Evolutionary conservation across 2,113 vertebrate species (phyloP).

Genomic region (Channa argus): DNA sequence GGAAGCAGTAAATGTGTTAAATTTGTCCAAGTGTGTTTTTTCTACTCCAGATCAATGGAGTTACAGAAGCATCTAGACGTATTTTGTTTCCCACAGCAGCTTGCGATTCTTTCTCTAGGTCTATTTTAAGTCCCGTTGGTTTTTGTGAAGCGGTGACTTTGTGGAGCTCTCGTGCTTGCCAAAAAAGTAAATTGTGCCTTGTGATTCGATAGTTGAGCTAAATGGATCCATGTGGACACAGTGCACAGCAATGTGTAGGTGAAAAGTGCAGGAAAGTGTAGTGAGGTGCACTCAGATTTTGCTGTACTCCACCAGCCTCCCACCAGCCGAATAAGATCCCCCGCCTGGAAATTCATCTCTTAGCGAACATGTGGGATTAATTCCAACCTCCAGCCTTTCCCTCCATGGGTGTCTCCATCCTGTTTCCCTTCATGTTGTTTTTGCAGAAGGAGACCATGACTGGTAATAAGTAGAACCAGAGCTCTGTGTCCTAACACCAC

Average conservation of each 20-base stretch:
- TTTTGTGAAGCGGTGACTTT: slow-evolving; percentile 44
- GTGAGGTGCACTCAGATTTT: slow-evolving; percentile 54
- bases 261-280: slow-evolving; percentile 75
- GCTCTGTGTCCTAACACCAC: slow-evolving; percentile 43
- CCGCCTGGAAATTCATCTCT: slow-evolving; percentile 65
- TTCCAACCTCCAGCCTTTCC: slow-evolving; percentile 80
- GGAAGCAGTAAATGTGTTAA: not conserved
- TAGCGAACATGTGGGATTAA: slow-evolving; percentile 82
- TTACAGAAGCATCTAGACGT: slow-evolving; percentile 9
- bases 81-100: slow-evolving; percentile 18
- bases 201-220: slow-evolving; percentile 63
- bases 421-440: slow-evolving; percentile 68
- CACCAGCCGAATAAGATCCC: slow-evolving; percentile 19
- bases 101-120: not conserved
- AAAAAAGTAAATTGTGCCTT: slow-evolving; percentile 67
- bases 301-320: slow-evolving; percentile 36
- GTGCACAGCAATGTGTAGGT: slow-evolving; percentile 67
- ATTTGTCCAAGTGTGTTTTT: slow-evolving; percentile 21
- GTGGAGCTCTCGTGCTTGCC: slow-evolving; percentile 38
- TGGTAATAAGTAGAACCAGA: slow-evolving; percentile 73
- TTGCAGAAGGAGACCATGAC: slow-evolving; percentile 65
- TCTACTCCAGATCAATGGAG: slow-evolving; percentile 20
- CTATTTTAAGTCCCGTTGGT: slow-evolving; percentile 54
- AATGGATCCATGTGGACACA: slow-evolving; percentile 76
- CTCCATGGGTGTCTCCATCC: slow-evolving; percentile 77